phyloP scores from a whole-genome alignment of 2,888 invertebrate species.

The Drosophila mettleri region DNA sequence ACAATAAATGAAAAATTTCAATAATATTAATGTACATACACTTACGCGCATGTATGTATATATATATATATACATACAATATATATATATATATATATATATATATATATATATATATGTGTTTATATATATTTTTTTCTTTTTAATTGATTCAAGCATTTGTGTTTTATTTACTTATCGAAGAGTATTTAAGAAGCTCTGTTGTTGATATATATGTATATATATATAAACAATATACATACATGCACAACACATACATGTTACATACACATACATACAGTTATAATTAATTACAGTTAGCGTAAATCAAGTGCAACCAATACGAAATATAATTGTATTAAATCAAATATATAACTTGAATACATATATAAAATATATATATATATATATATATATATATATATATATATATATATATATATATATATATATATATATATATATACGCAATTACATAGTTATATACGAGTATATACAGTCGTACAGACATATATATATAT shows the following conservation, averaged over 20 bases:
- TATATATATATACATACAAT: constrained; percentile 4
- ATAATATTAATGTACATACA: constrained; percentile 13
- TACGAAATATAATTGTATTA: constrained; percentile 51
- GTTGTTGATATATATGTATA: constrained; percentile 11
- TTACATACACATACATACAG: constrained; percentile 9
- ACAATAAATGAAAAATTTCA: constrained; percentile 2
- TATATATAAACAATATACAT: constrained; percentile 7
- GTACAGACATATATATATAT: neutral
- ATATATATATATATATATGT: constrained; percentile 25
- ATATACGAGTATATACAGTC: constrained; percentile 36
- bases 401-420: constrained; percentile 25
- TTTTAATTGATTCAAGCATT: constrained; percentile 18
- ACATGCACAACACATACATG: constrained; percentile 10
- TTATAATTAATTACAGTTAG: constrained; percentile 21
- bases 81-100: constrained; percentile 5
- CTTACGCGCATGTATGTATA: constrained; percentile 20
- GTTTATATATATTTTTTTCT: constrained; percentile 23
- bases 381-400: constrained; percentile 3
- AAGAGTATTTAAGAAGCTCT: constrained; percentile 19
- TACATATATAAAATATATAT: constrained; percentile 41
- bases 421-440: constrained; percentile 16
- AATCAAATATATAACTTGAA: constrained; percentile 42
- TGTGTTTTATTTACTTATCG: constrained; percentile 14
- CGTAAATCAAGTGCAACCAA: constrained; percentile 26
- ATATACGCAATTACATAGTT: constrained; percentile 38